Conservation (phyloP, 2,113 vertebrate genomes). For the Toxotes chatareus region DNA sequence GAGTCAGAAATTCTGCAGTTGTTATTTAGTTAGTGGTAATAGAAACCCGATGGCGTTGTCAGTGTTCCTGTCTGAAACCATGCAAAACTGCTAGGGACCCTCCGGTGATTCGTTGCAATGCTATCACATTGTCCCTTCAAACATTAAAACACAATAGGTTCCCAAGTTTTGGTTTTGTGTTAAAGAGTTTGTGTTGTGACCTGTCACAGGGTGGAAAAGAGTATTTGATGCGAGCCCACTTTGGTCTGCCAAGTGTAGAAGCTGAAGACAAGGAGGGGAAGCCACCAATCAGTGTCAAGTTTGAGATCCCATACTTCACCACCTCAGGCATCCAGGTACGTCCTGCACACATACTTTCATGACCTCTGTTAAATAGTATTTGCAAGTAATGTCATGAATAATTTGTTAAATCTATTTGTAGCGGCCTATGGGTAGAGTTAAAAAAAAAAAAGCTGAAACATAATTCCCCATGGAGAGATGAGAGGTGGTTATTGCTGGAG, state of each 20-base stretch:
- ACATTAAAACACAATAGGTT: neutral
- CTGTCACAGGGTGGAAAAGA: conserved; percentile 93
- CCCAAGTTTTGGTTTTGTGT: neutral
- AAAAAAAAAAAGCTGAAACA: neutral
- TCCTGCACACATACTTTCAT: neutral
- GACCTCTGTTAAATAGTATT: neutral
- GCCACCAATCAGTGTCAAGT: conserved; percentile 97
- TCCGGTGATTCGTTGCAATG: neutral
- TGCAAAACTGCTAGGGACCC: neutral
- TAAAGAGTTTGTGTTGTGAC: conserved; percentile 19
- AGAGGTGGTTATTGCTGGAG: conserved; percentile 2
- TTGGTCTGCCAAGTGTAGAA: conserved; percentile 96
- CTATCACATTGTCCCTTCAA: neutral
- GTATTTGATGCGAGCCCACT: conserved; percentile 97
- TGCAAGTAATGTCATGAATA: neutral
- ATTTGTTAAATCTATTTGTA: neutral
- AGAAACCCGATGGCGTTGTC: neutral
- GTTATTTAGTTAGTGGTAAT: neutral
- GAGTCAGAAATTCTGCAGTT: neutral
- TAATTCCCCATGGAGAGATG: neutral
- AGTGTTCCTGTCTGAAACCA: neutral
- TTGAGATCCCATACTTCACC: conserved; percentile 99
- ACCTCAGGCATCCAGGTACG: conserved; percentile 98
- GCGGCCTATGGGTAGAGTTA: neutral
- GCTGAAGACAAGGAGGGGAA: conserved; percentile 98